These are phyloP conservation scores for Nomada hirtipes DNA, from an alignment of 2,888 invertebrate species.

Conservation along the genomic window DNA sequence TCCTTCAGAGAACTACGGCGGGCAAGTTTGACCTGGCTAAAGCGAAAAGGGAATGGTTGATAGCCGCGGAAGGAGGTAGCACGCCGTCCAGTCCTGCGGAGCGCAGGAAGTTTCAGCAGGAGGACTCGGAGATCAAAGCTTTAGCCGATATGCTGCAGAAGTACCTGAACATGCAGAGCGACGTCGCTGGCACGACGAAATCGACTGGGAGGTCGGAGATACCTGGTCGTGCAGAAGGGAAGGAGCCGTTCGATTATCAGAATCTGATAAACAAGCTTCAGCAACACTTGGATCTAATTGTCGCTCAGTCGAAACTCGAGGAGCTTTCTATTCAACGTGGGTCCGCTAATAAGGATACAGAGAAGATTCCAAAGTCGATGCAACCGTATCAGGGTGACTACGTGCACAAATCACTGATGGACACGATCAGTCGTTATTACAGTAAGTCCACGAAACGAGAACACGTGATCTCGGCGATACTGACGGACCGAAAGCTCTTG, in stretches of 20 bases:
- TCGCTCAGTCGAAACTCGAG: constrained; percentile 76
- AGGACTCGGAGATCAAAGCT: constrained; percentile 86
- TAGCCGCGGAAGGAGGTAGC: constrained; percentile 77
- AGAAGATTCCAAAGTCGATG: constrained; percentile 79
- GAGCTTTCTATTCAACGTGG: constrained; percentile 41
- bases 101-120: constrained; percentile 71
- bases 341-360: constrained; percentile 12
- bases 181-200: constrained; percentile 78
- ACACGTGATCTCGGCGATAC: constrained; percentile 89
- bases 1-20: constrained; percentile 85
- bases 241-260: constrained; percentile 86
- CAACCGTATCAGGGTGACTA: constrained; percentile 85
- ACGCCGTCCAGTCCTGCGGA: constrained; percentile 80
- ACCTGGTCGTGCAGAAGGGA: constrained; percentile 45
- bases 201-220: constrained; percentile 34
- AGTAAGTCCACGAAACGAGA: constrained; percentile 88
- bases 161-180: constrained; percentile 87
- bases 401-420: constrained; percentile 87
- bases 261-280: constrained; percentile 88
- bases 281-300: constrained; percentile 85
- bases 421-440: constrained; percentile 89
- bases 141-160: constrained; percentile 88
- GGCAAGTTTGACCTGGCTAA: constrained; percentile 90
- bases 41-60: constrained; percentile 89
- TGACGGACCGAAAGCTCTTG: constrained; percentile 90